Conservation (phyloP, 2,888 invertebrate species). For the Macrosoma leucophasiata region DNA sequence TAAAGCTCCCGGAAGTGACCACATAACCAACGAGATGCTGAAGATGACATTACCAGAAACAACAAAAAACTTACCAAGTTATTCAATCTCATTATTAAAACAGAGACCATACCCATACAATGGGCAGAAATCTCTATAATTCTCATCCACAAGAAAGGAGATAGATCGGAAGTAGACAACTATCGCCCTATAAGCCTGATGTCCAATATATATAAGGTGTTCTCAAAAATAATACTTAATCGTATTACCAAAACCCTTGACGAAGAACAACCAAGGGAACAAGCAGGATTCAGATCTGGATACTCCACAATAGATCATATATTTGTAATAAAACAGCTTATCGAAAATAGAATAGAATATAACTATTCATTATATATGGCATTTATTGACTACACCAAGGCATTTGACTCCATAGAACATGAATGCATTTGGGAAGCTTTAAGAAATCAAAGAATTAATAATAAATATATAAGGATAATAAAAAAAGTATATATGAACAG, state of each 20-base stretch:
- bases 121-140: constrained; percentile 15
- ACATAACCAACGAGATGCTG: constrained; percentile 10
- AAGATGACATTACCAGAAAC: not conserved
- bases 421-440: constrained; percentile 2
- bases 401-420: constrained; percentile 9
- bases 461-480: constrained; percentile 8
- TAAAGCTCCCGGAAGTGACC: constrained; percentile 13
- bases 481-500: too few species aligned
- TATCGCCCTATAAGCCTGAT: constrained; percentile 22
- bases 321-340: constrained; percentile 1
- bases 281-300: too few species aligned
- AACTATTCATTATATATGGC: not conserved
- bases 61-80: constrained; percentile 5
- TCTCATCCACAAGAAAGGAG: constrained; percentile 18
- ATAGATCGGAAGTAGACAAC: constrained; percentile 15
- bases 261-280: too few species aligned
- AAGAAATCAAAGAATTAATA: not conserved
- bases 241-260: constrained; percentile 15
- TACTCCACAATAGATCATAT: not conserved
- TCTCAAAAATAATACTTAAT: constrained; percentile 19
- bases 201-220: constrained; percentile 20
- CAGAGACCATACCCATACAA: constrained; percentile 8
- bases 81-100: constrained; percentile 12
- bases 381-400: too few species aligned
- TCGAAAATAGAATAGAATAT: constrained; percentile 4